phyloP scores from a whole-genome alignment of 2,113 vertebrate genomes.

The Cynoglossus semilaevis region DNA sequence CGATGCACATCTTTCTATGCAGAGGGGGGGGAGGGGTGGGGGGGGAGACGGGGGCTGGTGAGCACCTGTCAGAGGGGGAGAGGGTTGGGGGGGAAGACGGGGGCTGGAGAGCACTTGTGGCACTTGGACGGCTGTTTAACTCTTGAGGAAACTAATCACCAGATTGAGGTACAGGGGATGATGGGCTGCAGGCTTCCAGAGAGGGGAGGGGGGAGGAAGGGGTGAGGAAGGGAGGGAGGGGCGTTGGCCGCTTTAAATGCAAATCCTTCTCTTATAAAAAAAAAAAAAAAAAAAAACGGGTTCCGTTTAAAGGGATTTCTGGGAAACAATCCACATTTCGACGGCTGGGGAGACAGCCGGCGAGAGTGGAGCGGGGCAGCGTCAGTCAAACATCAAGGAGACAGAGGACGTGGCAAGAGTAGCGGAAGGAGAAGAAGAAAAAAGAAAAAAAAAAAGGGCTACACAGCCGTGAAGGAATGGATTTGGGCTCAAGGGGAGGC shows the following conservation, averaged over 20 bases:
- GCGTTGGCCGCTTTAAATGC: conserved; percentile 76
- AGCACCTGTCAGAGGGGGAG: too few species aligned
- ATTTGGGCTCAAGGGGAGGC: conserved; percentile 55
- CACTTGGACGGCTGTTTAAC: conserved; percentile 77
- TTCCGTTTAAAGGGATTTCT: conserved; percentile 85
- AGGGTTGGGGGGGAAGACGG: conserved; percentile 40
- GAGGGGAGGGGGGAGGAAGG: conserved; percentile 40
- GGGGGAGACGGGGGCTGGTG: conserved; percentile 44
- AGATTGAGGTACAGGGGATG: conserved; percentile 73
- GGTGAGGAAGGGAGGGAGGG: conserved; percentile 3
- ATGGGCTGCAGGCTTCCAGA: conserved; percentile 66
- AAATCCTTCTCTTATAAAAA: conserved; percentile 78
- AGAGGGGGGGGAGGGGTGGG: conserved; percentile 3
- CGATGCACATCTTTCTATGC: conserved; percentile 54
- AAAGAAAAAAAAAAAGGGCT: conserved; percentile 66
- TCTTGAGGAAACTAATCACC: conserved; percentile 77
- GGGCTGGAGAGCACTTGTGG: conserved; percentile 65
- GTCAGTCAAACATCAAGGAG: conserved; percentile 72
- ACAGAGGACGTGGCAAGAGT: conserved; percentile 67
- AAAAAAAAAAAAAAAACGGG: conserved; percentile 67
- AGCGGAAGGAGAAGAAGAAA: too few species aligned
- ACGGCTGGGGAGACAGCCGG: conserved; percentile 73
- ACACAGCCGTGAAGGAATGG: conserved; percentile 61
- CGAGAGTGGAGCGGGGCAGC: conserved; percentile 69
- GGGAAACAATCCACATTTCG: conserved; percentile 77